Percentiles rank a stretch among this genome's conserved stretches.
Evolutionary conservation across 1,140 invertebrate genomes (phyloP).

Genomic region (Caligus rogercresseyi): DNA sequence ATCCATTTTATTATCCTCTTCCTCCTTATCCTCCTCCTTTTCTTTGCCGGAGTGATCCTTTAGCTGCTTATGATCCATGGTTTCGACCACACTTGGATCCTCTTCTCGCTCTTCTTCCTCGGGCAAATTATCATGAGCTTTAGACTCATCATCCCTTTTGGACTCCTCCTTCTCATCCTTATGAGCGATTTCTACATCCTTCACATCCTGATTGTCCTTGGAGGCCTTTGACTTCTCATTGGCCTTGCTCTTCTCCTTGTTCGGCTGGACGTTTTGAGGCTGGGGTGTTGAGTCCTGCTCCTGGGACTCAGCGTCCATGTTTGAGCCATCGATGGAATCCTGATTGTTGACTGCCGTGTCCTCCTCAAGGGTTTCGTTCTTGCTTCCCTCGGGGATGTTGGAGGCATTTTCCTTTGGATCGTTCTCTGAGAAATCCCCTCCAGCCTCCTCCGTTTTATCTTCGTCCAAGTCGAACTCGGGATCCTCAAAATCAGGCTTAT

Average conservation of each 20-base stretch:
- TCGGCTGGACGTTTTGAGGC: background rate
- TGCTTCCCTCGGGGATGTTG: background rate
- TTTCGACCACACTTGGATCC: conserved; percentile 37
- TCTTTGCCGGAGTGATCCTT: conserved; percentile 22
- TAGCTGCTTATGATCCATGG: conserved; percentile 28
- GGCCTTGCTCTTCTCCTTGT: conserved; percentile 23
- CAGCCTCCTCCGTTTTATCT: conserved; percentile 31
- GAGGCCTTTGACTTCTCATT: conserved; percentile 23
- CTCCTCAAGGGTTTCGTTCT: background rate
- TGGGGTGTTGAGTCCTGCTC: background rate
- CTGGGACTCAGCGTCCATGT: background rate
- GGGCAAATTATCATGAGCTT: conserved; percentile 31
- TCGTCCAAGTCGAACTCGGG: conserved; percentile 20
- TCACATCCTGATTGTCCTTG: conserved; percentile 19
- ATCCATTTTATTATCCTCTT: conserved; percentile 31
- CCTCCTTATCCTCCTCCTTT: conserved; percentile 29
- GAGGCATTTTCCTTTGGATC: background rate
- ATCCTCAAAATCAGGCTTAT: background rate
- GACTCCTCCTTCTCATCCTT: conserved; percentile 21
- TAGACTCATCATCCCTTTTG: conserved; percentile 29
- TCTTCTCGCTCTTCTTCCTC: conserved; percentile 40
- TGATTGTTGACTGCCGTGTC: background rate
- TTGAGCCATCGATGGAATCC: background rate
- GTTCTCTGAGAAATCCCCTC: conserved; percentile 27
- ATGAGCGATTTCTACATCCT: conserved; percentile 23